Base-by-base conservation (phyloP, 2,113 vertebrate species). In the Himantopus leucocephalus region DNA sequence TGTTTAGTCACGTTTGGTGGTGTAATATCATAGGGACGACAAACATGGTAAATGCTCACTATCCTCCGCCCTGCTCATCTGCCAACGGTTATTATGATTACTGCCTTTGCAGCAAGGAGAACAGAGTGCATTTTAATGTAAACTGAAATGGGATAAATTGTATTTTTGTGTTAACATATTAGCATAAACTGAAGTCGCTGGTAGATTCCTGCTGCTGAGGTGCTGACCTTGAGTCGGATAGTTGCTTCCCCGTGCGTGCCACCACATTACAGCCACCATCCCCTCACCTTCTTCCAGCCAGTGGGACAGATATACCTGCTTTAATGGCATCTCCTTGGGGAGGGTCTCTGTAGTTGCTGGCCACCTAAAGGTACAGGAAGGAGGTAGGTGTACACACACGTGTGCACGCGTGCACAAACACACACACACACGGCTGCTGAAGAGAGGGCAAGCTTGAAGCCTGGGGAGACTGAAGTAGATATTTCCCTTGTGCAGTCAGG, bases 341-440 rank as follows among this genome's bases (percentile, higher is more conserved):
- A 34, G 26, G 4, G 20, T 32, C 5, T 62, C 68, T 81, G 45
- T 5, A 80, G 20, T 2, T 94, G 21, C 58, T 62, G 75, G 53
- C 7, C 45, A n/a, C 52, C n/a, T 62, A 26, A 74, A 66, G 22
- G 14, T 27, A 22, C 8, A 35, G 52, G 47, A 58, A 74, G 20
- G 18, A n/a, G 2, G 2, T 4, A 34, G 27, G 8, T 43, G 14
- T 30, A 13, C 14, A 45, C 9, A n/a, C 8, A 21, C 0, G 0
- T 16, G 5, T 30, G 37, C 9, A 7, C 14, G 1, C 4, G 0
- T 4, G 4, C 12, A 23, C 6, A 32, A 13, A 23, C 12, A 20
- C n/a, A 34, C 19, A 30, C n/a, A 43, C 8, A 13, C 5, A 12
- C 0, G 3, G 41, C 24, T 86, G 35, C 27, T 64, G 53, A 50